Conservation (phyloP, 2,888 invertebrate species). For the Tenthredo distinguenda region DNA sequence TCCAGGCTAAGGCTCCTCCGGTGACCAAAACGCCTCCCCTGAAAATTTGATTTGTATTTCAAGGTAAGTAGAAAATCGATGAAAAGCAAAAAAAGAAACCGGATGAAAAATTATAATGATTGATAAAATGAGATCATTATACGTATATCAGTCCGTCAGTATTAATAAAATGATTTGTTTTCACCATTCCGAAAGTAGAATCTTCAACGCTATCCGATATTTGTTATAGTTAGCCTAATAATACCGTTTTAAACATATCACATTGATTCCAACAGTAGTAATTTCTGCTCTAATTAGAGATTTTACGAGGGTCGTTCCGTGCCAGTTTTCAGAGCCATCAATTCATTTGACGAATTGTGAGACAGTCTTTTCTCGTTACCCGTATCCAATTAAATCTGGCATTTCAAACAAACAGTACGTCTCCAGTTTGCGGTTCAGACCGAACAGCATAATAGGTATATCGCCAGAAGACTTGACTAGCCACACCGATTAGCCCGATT, state of each 20-base stretch:
- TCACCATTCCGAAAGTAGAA: neutral
- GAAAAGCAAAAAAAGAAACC: neutral
- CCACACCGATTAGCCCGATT: neutral
- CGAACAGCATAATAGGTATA: neutral
- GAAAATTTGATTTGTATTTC: slow-evolving; percentile 48
- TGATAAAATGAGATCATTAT: neutral
- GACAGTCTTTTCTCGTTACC: slow-evolving; percentile 48
- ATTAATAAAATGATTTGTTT: neutral
- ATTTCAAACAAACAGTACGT: slow-evolving; percentile 40
- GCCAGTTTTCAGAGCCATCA: slow-evolving; percentile 59
- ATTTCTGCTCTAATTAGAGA: slow-evolving; percentile 65
- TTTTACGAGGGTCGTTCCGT: slow-evolving; percentile 39
- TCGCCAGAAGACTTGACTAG: neutral
- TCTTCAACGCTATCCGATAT: neutral
- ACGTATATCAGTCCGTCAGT: neutral
- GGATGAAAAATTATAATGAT: neutral
- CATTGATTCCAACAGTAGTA: slow-evolving; percentile 54
- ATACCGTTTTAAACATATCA: neutral
- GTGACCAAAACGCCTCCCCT: slow-evolving; percentile 69
- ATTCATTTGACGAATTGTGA: slow-evolving; percentile 64
- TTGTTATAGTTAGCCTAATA: neutral
- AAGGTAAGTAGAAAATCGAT: neutral
- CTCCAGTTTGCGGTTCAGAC: neutral
- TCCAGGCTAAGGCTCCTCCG: slow-evolving; percentile 65
- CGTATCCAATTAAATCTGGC: slow-evolving; percentile 49